phyloP scores from a whole-genome alignment of 2,113 vertebrate genomes.

The Mohoua ochrocephala region DNA sequence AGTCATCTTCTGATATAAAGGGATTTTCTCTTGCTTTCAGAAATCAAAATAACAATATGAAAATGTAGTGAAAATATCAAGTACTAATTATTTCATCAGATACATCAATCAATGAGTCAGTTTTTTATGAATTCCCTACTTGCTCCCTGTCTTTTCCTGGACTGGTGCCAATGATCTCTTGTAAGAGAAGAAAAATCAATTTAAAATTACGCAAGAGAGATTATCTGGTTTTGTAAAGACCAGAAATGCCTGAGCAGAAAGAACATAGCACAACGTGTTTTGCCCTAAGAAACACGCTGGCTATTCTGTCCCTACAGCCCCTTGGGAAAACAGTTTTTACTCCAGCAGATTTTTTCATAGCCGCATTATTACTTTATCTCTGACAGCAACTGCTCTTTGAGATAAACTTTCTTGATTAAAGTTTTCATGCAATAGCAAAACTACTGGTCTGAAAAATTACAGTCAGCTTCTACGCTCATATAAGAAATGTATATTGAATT shows the following conservation, averaged over 20 bases:
- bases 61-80: slow-evolving; percentile 6
- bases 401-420: background rate
- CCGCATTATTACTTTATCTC: background rate
- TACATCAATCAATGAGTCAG: slow-evolving; percentile 29
- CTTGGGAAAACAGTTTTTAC: background rate
- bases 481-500: background rate
- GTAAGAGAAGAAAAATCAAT: slow-evolving; percentile 58
- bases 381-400: background rate
- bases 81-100: slow-evolving; percentile 64
- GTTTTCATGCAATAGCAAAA: background rate
- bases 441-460: background rate
- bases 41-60: background rate
- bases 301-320: background rate
- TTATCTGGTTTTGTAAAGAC: slow-evolving; percentile 13
- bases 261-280: background rate
- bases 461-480: background rate
- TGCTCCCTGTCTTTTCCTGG: slow-evolving; percentile 24
- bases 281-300: background rate
- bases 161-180: slow-evolving; percentile 5
- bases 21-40: background rate
- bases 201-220: slow-evolving; percentile 47
- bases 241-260: background rate
- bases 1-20: background rate
- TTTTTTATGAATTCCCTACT: slow-evolving; percentile 51
- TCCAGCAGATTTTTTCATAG: background rate